phyloP scores from a whole-genome alignment of 92 coral and sea anemone species.

The Actinernus sp. region DNA sequence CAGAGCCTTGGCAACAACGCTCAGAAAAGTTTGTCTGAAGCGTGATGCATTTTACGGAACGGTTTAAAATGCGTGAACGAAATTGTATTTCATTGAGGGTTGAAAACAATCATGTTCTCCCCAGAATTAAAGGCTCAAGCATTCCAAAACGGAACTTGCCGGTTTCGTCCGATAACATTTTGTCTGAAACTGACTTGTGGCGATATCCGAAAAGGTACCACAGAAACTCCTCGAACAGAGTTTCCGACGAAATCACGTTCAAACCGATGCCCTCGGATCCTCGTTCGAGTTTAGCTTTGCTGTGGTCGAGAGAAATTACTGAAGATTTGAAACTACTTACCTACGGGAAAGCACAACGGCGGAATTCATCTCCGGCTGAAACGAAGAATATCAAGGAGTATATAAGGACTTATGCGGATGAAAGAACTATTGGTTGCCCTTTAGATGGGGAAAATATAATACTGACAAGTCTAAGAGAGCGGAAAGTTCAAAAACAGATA shows the following conservation, averaged over 20 bases:
- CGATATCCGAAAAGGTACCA: neutral
- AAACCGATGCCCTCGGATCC: too few relatives aligned
- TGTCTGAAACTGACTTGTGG: neutral
- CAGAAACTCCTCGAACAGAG: too few relatives aligned
- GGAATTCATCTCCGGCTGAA: neutral
- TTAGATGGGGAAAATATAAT: constrained; percentile 3
- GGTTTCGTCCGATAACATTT: neutral
- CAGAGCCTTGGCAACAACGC: too few relatives aligned
- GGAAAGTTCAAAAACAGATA: neutral
- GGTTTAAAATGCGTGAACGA: too few relatives aligned
- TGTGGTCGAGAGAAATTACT: neutral
- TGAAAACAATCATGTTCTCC: neutral
- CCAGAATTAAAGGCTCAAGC: neutral
- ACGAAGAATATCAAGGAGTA: neutral
- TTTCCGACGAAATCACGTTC: too few relatives aligned
- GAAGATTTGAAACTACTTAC: neutral
- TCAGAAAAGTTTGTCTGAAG: too few relatives aligned
- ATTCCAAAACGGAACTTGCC: neutral
- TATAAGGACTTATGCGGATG: constrained; percentile 8
- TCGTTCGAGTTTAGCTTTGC: neutral
- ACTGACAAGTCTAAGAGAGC: constrained; percentile 10
- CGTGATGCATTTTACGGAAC: too few relatives aligned
- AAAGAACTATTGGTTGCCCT: constrained; percentile 6
- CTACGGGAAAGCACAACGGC: neutral
- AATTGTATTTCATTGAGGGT: neutral